Evolutionary conservation across 2,797 vertebrate genomes (phyloP), one percentile per base, ranked within the genome.

Genomic region (Emydoidea blandingii): DNA sequence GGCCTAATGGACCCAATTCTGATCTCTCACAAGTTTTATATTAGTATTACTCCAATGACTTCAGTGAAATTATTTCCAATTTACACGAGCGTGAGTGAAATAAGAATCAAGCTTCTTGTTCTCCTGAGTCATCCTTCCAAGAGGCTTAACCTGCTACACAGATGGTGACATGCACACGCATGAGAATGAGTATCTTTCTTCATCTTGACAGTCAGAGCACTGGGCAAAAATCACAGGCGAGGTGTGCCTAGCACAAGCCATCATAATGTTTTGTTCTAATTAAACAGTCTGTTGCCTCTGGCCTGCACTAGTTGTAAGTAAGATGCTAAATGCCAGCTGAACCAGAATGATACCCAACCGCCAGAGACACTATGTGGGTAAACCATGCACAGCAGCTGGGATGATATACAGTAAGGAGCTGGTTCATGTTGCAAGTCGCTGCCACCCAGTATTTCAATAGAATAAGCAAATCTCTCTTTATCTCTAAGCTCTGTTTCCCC

Each of bases 241-340:
- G 81, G 81, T 84, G 25, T 5, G 21, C 29, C 5, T 25, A 85
- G 1, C 34, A 44, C 54, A 86, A 81, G 37, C 6, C 53, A 76
- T 85, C 81, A 23, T 3, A 90, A 95, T 50, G 81, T 54, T 47
- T 74, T 81, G 44, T 81, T 93, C 79, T 56, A 34, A 93, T n/a
- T 37, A 54, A 88, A 52, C 3, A 76, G 29, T 25, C 25, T 57
- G 85, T 91, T 96, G 95, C 87, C 85, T 87, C 41, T 89, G 11
- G 80, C 72, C 78, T 93, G 86, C 29, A 5, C 68, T 94, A 79
- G 49, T 31, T 54, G 37, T 31, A 14, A 29, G 72, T 92, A n/a
- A 65, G 34, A 18, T 87, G 85, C 90, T 95, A 87, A 94, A 79
- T 85, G 79, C 89, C 96, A 94, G 74, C 54, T 93, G 90, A 92